Evolutionary conservation across 64 coral and sea anemone genomes (phyloP).

Genomic region (Dendrophyllia cribrosa): DNA sequence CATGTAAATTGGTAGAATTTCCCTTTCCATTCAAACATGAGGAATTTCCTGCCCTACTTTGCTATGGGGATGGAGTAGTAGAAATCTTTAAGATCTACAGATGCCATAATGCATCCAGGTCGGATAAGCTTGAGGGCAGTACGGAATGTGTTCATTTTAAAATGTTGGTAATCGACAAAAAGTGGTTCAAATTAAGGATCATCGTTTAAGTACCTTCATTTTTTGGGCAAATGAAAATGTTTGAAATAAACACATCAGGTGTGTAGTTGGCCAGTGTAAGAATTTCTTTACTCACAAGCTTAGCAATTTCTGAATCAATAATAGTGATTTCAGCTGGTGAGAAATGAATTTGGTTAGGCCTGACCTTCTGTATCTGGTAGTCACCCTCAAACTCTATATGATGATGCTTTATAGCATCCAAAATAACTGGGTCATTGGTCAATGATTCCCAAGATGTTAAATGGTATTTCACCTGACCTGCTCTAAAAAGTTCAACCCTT

Average conservation of each 20-base stretch:
- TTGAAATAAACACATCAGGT: slow-evolving; percentile 16
- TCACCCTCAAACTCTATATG: slow-evolving; percentile 28
- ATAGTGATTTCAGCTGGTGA: neutral
- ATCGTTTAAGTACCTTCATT: too few relatives aligned
- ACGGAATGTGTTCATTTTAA: neutral
- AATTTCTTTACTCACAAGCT: slow-evolving; percentile 23
- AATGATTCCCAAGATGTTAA: slow-evolving; percentile 43
- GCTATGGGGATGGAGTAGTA: too few relatives aligned
- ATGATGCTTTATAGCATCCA: slow-evolving; percentile 73
- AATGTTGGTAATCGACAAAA: slow-evolving; percentile 54
- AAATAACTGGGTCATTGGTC: slow-evolving; percentile 67
- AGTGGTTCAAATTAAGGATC: neutral
- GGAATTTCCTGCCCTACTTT: too few relatives aligned
- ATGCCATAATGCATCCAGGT: slow-evolving; percentile 54
- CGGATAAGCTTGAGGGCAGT: slow-evolving; percentile 43
- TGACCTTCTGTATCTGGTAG: neutral
- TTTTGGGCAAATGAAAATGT: neutral
- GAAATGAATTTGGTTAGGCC: slow-evolving; percentile 4
- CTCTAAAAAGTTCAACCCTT: slow-evolving; percentile 19
- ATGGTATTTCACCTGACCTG: slow-evolving; percentile 49
- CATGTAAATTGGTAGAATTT: too few relatives aligned
- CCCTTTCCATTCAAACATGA: too few relatives aligned
- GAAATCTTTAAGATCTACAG: neutral
- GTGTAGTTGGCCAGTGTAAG: neutral
- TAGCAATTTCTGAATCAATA: neutral